Base-by-base conservation (phyloP, 2,113 vertebrate genomes). In the Cyprinus carpio region DNA sequence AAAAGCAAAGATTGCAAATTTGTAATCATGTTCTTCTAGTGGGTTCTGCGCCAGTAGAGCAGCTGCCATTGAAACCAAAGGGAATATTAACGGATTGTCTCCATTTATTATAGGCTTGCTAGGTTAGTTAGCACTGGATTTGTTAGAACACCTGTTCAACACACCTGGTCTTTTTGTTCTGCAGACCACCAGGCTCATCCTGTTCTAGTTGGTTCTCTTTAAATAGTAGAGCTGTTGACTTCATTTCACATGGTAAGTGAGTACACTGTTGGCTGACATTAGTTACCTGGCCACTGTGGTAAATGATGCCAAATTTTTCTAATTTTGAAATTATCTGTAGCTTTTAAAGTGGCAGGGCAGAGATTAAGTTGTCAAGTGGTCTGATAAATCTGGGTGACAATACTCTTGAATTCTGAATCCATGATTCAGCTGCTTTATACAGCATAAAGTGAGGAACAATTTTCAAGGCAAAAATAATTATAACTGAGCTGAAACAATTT, bases 221-320 rank as follows among this genome's bases (percentile, higher is more conserved):
- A 62, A 62, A 79, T 40, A 62, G 76, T n/a, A 25, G 56, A 79
- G 34, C 76, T 56, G 56, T 62, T 79, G 56, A 79, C 76, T 79
- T 79, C 29, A 77, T 40, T 12, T 62, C 76, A 43, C 6, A 31
- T 62, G 54, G 76, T 79, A 79, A 62, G 23, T 34, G 56, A 79
- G 76, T 62, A 62, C 76, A 40, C 34, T 60, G 76, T 60, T 60
- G 76, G 54, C 56, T 34, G 31, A 79, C 56, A 40, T 8, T 23
- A 60, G 20, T 79, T 25, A 78, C 51, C 31, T 78, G 76, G 51
- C 10, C 18, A 78, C 54, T 34, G 10, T 60, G 23, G 56, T 79
- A 62, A 81, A 81, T 64, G 4, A 75, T 43, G 58, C 58, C 58
- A 46, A 29, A 46, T 81, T 0, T 64, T 43, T 81, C 8, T 64